Evolutionary conservation across 2,113 vertebrate species (phyloP).

Genomic region (Malurus elegans): DNA sequence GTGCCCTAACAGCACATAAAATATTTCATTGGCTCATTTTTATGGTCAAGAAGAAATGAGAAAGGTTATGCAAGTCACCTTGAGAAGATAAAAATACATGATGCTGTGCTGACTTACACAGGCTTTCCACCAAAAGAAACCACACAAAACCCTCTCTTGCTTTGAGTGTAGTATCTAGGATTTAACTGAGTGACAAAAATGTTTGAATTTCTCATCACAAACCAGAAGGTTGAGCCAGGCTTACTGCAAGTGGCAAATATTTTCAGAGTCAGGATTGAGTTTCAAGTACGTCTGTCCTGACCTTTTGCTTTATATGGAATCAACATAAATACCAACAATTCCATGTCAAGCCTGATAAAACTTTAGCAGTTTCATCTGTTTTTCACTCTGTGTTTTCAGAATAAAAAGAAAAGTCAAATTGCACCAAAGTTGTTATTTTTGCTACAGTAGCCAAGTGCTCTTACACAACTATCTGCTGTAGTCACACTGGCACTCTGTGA

Average conservation of each 20-base stretch:
- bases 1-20: neutral
- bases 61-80: neutral
- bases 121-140: neutral
- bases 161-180: neutral
- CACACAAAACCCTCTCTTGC: neutral
- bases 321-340: neutral
- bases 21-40: neutral
- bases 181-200: neutral
- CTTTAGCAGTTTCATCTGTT: neutral
- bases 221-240: neutral
- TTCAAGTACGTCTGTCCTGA: neutral
- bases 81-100: neutral
- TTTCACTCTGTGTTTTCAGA: neutral
- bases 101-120: neutral
- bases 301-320: conserved; percentile 6
- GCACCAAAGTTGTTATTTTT: neutral
- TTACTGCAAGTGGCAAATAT: neutral
- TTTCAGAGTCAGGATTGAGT: neutral
- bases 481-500: neutral
- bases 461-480: neutral
- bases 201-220: neutral
- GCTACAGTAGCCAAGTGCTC: neutral
- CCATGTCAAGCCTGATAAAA: neutral
- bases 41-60: neutral
- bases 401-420: neutral